Conservation (phyloP, 1,140 invertebrate species). For the Drosophila malerkotliana region DNA sequence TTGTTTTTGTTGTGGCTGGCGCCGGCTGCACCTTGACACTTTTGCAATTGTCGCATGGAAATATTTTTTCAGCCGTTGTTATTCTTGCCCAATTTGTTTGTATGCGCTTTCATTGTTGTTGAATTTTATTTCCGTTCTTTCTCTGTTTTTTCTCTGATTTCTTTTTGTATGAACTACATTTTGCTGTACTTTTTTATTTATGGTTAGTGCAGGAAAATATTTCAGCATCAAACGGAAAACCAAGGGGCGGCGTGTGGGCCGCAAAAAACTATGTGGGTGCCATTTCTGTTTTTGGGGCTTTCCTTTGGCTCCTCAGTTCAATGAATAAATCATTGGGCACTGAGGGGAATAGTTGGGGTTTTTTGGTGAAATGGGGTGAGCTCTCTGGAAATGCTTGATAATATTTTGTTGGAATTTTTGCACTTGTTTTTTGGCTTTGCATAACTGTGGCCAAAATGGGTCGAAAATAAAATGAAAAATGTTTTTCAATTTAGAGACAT, state of each 20-base stretch:
- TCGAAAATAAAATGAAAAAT: constrained; percentile 13
- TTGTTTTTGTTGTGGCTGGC: constrained; percentile 21
- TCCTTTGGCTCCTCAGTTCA: constrained; percentile 27
- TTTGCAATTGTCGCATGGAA: constrained; percentile 53
- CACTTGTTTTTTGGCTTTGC: constrained; percentile 33
- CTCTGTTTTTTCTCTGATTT: constrained; percentile 22
- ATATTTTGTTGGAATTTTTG: constrained; percentile 40
- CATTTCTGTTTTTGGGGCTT: constrained; percentile 27
- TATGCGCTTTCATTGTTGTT: constrained; percentile 35
- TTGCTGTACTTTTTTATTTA: constrained; percentile 36
- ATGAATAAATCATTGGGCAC: constrained; percentile 47
- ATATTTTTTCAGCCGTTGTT: constrained; percentile 43
- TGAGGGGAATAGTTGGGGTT: constrained; percentile 27
- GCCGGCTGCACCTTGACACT: constrained; percentile 49
- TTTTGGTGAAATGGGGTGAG: constrained; percentile 11
- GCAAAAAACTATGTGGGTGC: constrained; percentile 42
- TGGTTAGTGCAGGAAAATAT: constrained; percentile 45
- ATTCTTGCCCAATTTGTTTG: constrained; percentile 52
- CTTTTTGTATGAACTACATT: constrained; percentile 9
- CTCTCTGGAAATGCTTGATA: constrained; percentile 44
- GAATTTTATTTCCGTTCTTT: constrained; percentile 33
- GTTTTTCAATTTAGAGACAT: background rate
- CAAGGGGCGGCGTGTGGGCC: constrained; percentile 9
- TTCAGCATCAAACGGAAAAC: constrained; percentile 37
- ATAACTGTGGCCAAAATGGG: constrained; percentile 22